Base-by-base conservation (phyloP, 2,113 vertebrate genomes). In the Cyprinus carpio region DNA sequence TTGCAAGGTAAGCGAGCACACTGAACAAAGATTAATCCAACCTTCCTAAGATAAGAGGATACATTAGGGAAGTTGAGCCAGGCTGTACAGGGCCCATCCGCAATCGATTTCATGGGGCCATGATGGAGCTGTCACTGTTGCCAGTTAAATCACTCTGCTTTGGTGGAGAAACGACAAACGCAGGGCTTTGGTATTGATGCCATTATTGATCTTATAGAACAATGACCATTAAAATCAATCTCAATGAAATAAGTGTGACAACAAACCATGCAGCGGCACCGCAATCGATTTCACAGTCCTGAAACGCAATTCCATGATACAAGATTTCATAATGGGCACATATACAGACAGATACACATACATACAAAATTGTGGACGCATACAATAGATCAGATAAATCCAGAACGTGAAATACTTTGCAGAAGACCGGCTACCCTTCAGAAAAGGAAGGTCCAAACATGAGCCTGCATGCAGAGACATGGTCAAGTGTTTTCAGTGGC, bases 191-290 rank as follows among this genome's bases (percentile, higher is more conserved):
- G 29, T 83, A 72, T 83, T 58, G 49, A 83, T 83, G 46, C 13
- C 20, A 72, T 54, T 58, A 83, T 83, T 72, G 67, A 83, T 83
- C 31, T 58, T 29, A 82, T 37, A 56, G 81, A 83, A 83, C 81
- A 83, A 56, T 40, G 81, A 23, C 81, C 23, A 2, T 13, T 40
- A 72, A 56, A 49, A 83, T 83, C 81, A 83, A 83, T 83, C 67
- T 82, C 46, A 72, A 71, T 72, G 65, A 82, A 82, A 82, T 82
- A 82, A 82, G 65, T n/a, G 65, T 71, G 65, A 82, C 49, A 72
- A 72, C 43, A 69, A 49, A 82, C 79, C 43, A n/a, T 81, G 62
- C 79, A 13, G 64, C 25, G 0, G 80, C 62, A 31, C 62, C 25
- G 6, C 18, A 54, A 56, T 72, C 40, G 5, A 71, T 82, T 46